Base-by-base conservation (phyloP, 2,888 invertebrate species). In the Ethmia dodecea region DNA sequence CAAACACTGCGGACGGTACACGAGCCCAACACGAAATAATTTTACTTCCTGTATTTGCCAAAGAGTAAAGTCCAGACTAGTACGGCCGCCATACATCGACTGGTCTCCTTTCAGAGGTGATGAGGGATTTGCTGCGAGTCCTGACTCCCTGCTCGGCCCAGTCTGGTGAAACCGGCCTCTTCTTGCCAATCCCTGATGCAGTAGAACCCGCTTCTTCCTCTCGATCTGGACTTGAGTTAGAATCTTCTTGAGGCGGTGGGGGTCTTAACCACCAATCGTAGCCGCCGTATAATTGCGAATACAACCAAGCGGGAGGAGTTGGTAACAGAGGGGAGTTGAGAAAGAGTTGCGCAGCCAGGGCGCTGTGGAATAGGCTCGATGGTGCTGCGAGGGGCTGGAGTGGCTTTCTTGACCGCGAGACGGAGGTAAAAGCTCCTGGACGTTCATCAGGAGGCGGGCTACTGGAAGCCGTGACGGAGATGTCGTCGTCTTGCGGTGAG, bases 81-180 rank as follows among this genome's bases (percentile, higher is more conserved):
- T 93, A 93, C 10, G 93, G 93, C 60, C 93, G 89, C 93, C 93
- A 93, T 38, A 93, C 93, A 59, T 93, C 93, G n/a, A 90, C 88
- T 36, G 91, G 87, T 62, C 72, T 78, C 45, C 80, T 81, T 37
- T 86, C 86, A 1, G 83, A 64, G 3, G 81, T 73, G 22, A 78
- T 72, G 13, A 84, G 60, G 0, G 81, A 69, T 56, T 84, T 84
- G 46, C 81, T 83, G 13, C 86, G 74, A 24, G 83, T 79, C 45
- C 80, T 63, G 12, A 79, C 67, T n/a, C 77, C 77, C 43, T 73
- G 77, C 11, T 84, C 83, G 6, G 67, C 49, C 86, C 83, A 84
- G 16, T 83, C 81, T 0, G 90, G 89, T 0, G 89, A 89, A 1
- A 88, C 86, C 1, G 89, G 78, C 42, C 87, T 60, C 45, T 89